Percentiles rank a stretch among this genome's conserved stretches.
Evolutionary conservation across 2,113 vertebrate species (phyloP).

Genomic region (Calyptomena viridis): DNA sequence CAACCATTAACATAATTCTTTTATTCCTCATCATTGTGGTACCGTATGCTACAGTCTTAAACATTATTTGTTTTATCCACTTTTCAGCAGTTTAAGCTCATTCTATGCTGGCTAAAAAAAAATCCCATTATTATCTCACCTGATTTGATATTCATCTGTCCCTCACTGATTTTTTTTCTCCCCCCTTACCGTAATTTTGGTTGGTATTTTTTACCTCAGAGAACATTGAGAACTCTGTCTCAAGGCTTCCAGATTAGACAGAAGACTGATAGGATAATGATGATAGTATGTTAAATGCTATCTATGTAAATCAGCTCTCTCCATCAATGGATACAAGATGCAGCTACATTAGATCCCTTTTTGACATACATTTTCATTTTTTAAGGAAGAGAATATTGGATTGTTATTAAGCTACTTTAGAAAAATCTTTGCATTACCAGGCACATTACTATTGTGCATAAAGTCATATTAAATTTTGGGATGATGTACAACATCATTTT

Average conservation of each 20-base stretch:
- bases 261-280: conserved; percentile 86
- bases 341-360: conserved; percentile 79
- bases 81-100: conserved; percentile 64
- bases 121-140: conserved; percentile 56
- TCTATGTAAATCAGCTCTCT: conserved; percentile 83
- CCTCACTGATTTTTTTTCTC: conserved; percentile 44
- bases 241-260: conserved; percentile 77
- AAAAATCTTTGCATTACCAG: conserved; percentile 78
- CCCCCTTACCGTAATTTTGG: conserved; percentile 76
- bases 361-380: conserved; percentile 81
- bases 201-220: conserved; percentile 69
- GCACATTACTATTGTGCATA: conserved; percentile 79
- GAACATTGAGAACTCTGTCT: conserved; percentile 77
- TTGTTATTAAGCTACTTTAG: conserved; percentile 81
- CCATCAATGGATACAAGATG: conserved; percentile 84
- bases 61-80: conserved; percentile 68
- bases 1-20: conserved; percentile 70
- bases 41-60: conserved; percentile 60
- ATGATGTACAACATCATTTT: conserved; percentile 78
- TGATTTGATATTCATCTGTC: conserved; percentile 74
- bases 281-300: conserved; percentile 83
- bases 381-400: conserved; percentile 78
- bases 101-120: conserved; percentile 41
- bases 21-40: conserved; percentile 39
- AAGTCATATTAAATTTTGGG: conserved; percentile 81